Conservation (phyloP, 2,113 vertebrate genomes). For the Chloebia gouldiae region DNA sequence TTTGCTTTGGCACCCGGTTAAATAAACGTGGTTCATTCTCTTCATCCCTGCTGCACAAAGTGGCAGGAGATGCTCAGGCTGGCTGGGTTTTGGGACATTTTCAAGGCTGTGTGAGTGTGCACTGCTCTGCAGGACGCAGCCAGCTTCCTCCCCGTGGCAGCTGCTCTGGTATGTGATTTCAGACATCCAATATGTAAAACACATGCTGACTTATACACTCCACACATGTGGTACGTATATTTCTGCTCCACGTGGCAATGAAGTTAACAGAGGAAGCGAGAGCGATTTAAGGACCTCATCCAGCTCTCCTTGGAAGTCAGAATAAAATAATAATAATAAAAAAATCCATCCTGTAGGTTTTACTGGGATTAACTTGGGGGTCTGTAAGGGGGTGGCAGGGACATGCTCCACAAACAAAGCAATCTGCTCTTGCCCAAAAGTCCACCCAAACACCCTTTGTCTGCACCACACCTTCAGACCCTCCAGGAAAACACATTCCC, state of each 20-base stretch:
- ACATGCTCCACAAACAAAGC: neutral
- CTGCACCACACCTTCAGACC: neutral
- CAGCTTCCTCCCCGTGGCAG: conserved; percentile 9
- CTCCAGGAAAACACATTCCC: neutral
- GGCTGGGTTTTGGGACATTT: neutral
- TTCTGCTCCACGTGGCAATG: conserved; percentile 59
- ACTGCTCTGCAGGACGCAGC: neutral
- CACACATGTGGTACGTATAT: conserved; percentile 41
- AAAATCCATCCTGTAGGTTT: neutral
- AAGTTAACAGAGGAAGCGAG: conserved; percentile 34
- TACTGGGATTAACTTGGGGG: neutral
- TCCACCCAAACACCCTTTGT: neutral
- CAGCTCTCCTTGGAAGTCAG: neutral
- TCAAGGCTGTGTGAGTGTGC: neutral
- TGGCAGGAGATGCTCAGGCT: neutral
- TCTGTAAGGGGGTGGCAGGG: neutral
- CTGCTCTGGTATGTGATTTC: conserved; percentile 18
- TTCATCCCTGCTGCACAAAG: neutral
- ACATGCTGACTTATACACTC: conserved; percentile 29
- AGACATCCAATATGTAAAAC: conserved; percentile 43
- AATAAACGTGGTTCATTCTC: neutral
- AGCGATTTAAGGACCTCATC: neutral
- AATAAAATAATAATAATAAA: neutral
- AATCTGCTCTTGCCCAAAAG: neutral
- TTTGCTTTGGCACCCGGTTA: neutral